Evolutionary conservation across 2,113 vertebrate genomes (phyloP).

Genomic region (Entomyzon cyanotis): DNA sequence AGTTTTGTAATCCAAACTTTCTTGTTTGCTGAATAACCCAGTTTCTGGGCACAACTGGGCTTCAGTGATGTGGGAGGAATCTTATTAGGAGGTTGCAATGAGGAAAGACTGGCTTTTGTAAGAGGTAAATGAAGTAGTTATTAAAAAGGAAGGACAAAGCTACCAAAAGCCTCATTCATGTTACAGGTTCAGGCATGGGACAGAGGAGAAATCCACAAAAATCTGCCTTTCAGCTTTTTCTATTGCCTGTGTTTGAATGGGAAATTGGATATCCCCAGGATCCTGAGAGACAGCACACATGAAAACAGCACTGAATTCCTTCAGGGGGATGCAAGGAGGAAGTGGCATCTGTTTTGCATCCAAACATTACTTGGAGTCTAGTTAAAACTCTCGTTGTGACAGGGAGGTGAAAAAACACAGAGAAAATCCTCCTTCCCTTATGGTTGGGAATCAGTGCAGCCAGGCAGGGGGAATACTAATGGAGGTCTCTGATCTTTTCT

Average conservation of each 20-base stretch:
- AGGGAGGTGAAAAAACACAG: neutral
- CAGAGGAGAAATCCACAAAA: constrained; percentile 55
- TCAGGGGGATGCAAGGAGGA: constrained; percentile 28
- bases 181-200: constrained; percentile 50
- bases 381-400: constrained; percentile 27
- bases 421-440: neutral
- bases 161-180: constrained; percentile 48
- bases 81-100: constrained; percentile 52
- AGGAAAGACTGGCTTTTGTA: constrained; percentile 51
- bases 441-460: neutral
- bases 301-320: constrained; percentile 56
- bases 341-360: constrained; percentile 56
- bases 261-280: constrained; percentile 61
- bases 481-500: constrained; percentile 12
- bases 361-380: constrained; percentile 22
- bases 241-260: constrained; percentile 42
- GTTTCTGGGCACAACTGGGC: neutral
- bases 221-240: constrained; percentile 64
- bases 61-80: constrained; percentile 50
- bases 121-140: constrained; percentile 50
- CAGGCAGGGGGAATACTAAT: neutral
- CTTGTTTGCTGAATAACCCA: constrained; percentile 30
- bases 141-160: constrained; percentile 59
- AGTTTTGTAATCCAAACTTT: constrained; percentile 40
- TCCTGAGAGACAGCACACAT: constrained; percentile 30